Base-by-base conservation (phyloP, 2,888 invertebrate species). In the Seira ritae region DNA sequence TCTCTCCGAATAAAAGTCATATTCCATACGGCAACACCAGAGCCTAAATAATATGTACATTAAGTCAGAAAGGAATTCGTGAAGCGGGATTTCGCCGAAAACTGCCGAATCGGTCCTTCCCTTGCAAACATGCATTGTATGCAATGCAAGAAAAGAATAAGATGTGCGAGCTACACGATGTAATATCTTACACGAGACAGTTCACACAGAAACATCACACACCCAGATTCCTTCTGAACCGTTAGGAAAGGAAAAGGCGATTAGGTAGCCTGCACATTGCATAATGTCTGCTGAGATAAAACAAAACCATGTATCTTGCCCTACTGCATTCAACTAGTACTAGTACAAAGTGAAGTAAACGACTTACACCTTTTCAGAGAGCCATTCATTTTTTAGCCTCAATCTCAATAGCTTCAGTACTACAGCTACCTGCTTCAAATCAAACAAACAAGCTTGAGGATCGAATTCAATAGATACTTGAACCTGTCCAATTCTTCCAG, bases 1-100 rank as follows among this genome's bases (percentile, higher is more conserved):
- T 4, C 12, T 12, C 6, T 42, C 6, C 12, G 12, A 42, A 42
- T 42, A 42, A 4, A 42, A 42, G 12, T 42, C 42, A 42, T 42
- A 12, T 42, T 42, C 42, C 42, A 12, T 42, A 12, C 42, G 12
- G 42, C 42, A 42, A 42, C n/a, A n/a, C n/a, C n/a, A n/a, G n/a
- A n/a, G n/a, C n/a, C n/a, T n/a, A n/a, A n/a, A n/a, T n/a, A n/a
- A n/a, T n/a, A n/a, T n/a, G n/a, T n/a, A n/a, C n/a, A n/a, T n/a
- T n/a, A n/a, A 42, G 42, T 8, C 6, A 42, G 12, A 4, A 8
- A 42, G 6, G 42, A 42, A 42, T 8, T 42, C 42, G 12, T 69
- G 69, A 17, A 69, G 69, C 69, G 67, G 23, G 67, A 67, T 8
- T 69, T 37, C 17, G 15, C 69, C 69, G 69, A 42, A n/a, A 31